These are phyloP conservation scores for Bryconaethiops microstoma DNA, from an alignment of 2,797 vertebrate genomes.

Conservation along the genomic window DNA sequence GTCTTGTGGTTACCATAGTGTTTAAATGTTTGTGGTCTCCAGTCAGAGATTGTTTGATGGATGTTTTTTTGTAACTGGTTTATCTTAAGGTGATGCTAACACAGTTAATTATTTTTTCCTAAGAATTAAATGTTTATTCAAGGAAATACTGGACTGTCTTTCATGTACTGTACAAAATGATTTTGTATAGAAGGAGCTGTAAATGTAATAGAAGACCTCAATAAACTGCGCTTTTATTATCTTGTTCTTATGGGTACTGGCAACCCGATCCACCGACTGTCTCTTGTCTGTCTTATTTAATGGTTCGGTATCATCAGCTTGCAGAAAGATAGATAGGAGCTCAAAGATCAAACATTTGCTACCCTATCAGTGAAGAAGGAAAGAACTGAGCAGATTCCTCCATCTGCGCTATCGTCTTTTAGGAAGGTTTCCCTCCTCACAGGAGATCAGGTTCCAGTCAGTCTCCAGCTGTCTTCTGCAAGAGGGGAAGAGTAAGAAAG, in stretches of 20 bases:
- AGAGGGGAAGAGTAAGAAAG: constrained; percentile 7
- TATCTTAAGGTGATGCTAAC: not conserved
- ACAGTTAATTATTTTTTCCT: not conserved
- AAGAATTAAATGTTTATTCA: not conserved
- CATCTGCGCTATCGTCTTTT: constrained; percentile 33
- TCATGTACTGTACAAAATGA: constrained; percentile 32
- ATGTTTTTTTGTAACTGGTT: not conserved
- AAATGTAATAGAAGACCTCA: constrained; percentile 32
- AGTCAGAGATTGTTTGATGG: too few relatives aligned
- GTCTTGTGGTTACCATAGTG: too few relatives aligned
- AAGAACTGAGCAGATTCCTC: constrained; percentile 25
- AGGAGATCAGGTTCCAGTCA: constrained; percentile 51
- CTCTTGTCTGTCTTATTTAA: constrained; percentile 24
- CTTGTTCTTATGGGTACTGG: not conserved
- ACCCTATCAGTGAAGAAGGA: constrained; percentile 32
- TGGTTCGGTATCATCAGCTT: constrained; percentile 37
- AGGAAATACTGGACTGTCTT: constrained; percentile 28
- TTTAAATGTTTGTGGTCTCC: too few relatives aligned
- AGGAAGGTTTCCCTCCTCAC: constrained; percentile 32
- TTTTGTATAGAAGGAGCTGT: constrained; percentile 34
- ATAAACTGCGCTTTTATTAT: constrained; percentile 40
- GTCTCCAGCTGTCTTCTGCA: constrained; percentile 44
- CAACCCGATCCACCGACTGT: constrained; percentile 16
- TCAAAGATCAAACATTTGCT: constrained; percentile 47
- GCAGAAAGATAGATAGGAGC: constrained; percentile 13